Conservation (phyloP, 2,888 invertebrate genomes). For the Neoaliturus tenellus region DNA sequence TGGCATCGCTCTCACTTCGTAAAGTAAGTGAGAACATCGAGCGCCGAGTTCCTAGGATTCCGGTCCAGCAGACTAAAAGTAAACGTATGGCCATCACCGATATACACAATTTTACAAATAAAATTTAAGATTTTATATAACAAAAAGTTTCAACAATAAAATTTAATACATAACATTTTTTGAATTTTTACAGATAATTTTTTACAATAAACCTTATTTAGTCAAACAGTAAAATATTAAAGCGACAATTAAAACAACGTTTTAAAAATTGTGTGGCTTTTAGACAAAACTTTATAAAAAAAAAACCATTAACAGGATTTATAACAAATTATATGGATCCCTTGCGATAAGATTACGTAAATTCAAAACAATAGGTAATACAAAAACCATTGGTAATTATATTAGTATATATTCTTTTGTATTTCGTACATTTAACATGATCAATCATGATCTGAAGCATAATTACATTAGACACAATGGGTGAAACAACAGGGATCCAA, state of each 20-base stretch:
- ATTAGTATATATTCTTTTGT: too few relatives aligned
- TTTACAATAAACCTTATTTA: not conserved
- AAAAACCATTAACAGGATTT: not conserved
- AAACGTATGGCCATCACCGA: constrained; percentile 50
- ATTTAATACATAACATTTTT: constrained; percentile 30
- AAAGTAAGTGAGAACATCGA: not conserved
- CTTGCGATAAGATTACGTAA: not conserved
- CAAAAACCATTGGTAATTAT: not conserved
- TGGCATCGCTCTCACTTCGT: not conserved
- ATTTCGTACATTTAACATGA: not conserved
- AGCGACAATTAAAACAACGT: not conserved
- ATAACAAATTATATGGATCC: not conserved
- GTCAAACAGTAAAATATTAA: constrained; percentile 15
- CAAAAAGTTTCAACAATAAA: constrained; percentile 37
- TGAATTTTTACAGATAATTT: constrained; percentile 22
- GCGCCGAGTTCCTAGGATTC: not conserved
- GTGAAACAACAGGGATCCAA: not conserved
- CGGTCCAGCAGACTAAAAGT: constrained; percentile 6
- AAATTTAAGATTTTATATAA: constrained; percentile 34
- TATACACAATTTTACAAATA: constrained; percentile 50
- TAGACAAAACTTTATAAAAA: not conserved
- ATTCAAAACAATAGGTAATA: not conserved
- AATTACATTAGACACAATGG: not conserved
- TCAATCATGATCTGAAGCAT: not conserved
- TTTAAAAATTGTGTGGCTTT: not conserved